Evolutionary conservation across 2,113 vertebrate species (phyloP), one percentile per base, ranked within the genome.

Genomic region (Rhea americana): DNA sequence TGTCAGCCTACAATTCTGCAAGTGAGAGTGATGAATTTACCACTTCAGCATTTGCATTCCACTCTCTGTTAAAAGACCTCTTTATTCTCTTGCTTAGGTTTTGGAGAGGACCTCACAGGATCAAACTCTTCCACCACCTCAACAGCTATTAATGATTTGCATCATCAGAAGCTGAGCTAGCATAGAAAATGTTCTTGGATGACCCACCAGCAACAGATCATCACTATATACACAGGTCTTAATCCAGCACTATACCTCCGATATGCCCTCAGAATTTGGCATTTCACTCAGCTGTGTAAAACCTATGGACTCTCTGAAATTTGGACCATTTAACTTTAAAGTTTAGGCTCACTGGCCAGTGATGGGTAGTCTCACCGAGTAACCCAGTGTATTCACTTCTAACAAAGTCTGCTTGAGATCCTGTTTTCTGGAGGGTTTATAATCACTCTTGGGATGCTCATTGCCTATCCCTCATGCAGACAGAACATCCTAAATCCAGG

Each of bases 351-450:
- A 2, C 67, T 71, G 83, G 61, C 68, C 84, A 56, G 30, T 19
- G 56, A 63, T 39, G 50, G 41, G 43, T 8, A 58, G 28, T 43
- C 55, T 48, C 63, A 74, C 45, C n/a, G 45, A 77, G 47, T 66
- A 41, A 65, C 18, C 6, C 7, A 0, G 13, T 58, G 25, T 78
- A 88, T 91, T 93, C 94, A 63, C 21, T 70, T 76, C 77, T 35
- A 11, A 91, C 18, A 65, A 25, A 32, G 88, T 89, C 92, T 94
- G 77, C 37, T 59, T 88, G 37, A 47, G 48, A 88, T 92, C 90
- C 94, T 90, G 66, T 90, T 90, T 91, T 26, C 73, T 73, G 58
- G 66, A 63, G 88, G 90, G 85, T 87, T 94, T 94, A 58, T 28
- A 89, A 86, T 45, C 45, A n/a, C 53, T 71, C 51, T 56, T n/a